Conservation (phyloP, 2,797 vertebrate species). For the Cercopithecus neglectus region DNA sequence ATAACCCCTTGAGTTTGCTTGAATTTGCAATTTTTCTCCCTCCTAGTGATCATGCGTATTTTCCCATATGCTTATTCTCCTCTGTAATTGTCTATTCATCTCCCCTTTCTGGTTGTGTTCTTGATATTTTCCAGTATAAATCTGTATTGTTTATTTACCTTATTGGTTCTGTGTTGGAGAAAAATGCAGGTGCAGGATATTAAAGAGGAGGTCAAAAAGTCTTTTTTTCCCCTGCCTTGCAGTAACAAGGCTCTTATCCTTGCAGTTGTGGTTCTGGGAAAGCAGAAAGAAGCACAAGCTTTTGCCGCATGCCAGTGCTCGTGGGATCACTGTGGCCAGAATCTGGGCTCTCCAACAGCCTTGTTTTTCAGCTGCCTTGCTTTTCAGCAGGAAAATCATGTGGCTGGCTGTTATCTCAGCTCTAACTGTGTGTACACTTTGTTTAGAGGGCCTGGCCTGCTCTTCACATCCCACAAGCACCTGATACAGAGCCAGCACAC, state of each 20-base stretch:
- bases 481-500: background rate
- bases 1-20: background rate
- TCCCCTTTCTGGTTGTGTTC: background rate
- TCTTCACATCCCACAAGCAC: background rate
- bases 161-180: constrained; percentile 9
- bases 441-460: background rate
- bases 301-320: background rate
- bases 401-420: background rate
- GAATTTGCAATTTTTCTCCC: background rate
- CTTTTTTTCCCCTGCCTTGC: background rate
- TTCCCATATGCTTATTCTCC: background rate
- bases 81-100: background rate
- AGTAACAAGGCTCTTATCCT: background rate
- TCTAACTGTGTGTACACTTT: background rate
- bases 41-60: background rate
- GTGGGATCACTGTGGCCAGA: background rate
- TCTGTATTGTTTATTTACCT: background rate
- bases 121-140: background rate
- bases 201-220: background rate
- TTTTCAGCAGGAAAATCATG: background rate
- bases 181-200: background rate
- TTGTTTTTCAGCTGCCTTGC: background rate
- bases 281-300: background rate
- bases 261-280: background rate
- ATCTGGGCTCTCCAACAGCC: background rate